phyloP scores from a whole-genome alignment of 2,888 invertebrate species.

The Limnephilus auricula region DNA sequence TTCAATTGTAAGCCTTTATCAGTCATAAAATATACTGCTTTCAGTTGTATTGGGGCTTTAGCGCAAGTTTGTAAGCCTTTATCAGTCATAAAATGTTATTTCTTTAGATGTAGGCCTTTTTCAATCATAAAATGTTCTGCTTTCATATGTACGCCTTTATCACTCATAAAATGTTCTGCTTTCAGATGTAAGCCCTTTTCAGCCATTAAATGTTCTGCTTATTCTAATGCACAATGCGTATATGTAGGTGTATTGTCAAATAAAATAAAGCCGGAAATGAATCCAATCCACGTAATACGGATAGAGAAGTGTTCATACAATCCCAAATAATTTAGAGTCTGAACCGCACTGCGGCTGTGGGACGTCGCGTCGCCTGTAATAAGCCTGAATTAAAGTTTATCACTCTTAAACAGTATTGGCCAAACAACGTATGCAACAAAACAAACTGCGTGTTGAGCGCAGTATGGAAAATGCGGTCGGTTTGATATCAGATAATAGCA shows the following conservation, averaged over 20 bases:
- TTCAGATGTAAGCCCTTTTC: no score
- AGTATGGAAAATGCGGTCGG: slow-evolving; percentile 37
- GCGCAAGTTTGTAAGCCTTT: no score
- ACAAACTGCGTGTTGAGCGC: slow-evolving; percentile 3
- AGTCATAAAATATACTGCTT: no score
- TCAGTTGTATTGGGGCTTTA: no score
- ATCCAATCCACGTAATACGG: background rate
- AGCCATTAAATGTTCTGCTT: no score
- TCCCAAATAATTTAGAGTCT: slow-evolving; percentile 38
- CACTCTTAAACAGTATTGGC: slow-evolving; percentile 36
- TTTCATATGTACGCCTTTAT: no score
- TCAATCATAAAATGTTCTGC: no score
- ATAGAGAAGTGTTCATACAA: background rate
- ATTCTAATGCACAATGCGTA: background rate
- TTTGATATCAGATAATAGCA: slow-evolving; percentile 34
- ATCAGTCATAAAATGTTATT: no score
- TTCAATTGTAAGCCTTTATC: no score
- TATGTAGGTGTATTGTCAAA: background rate
- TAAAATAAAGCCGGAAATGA: background rate
- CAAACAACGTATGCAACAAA: background rate
- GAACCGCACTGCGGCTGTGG: slow-evolving; percentile 18
- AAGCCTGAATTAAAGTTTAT: slow-evolving; percentile 35
- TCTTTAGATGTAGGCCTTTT: no score
- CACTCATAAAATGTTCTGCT: no score
- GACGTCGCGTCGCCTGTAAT: slow-evolving; percentile 1